Evolutionary conservation across 2,888 invertebrate species (phyloP), one percentile per base, ranked within the genome.

Genomic region (Tenodera sinensis): DNA sequence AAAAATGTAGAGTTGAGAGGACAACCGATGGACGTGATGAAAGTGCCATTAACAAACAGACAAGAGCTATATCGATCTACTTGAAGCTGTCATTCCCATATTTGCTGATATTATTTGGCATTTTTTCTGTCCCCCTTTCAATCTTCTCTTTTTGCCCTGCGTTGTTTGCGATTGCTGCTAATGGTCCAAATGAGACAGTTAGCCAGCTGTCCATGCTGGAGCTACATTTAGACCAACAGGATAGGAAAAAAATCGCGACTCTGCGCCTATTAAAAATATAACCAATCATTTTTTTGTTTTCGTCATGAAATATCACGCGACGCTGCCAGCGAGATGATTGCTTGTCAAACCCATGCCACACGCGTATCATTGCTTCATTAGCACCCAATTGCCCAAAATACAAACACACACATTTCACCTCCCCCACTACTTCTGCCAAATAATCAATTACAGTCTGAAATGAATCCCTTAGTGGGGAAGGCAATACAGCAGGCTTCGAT

Each of bases 351-450:
- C 28, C 86, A 86, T 54, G 81, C 86, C 83, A n/a, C 83, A 54
- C 47, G 88, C 42, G 47, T 83, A 88, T 88, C 88, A 88, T 83
- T 83, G 88, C 83, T 88, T 88, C 88, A 88, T 88, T 88, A 88
- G 88, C 88, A 88, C 88, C 88, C 88, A 88, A 83, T 88, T 83
- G 88, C 83, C 83, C 88, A 88, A 84, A 88, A 86, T 86, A 86
- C 86, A 86, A 85, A 86, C 86, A 86, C 86, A 28, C 54, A 14
- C 86, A 54, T 85, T 85, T 47, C 15, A 85, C 47, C 42, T 27
- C 85, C 28, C 85, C 4, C 25, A 14, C 54, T 3, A 25, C 2
- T 42, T 12, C 84, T 34, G 8, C 34, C 34, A 84, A 84, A 84
- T 47, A 84, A 85, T 85, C 54, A 85, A 27, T 54, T 27, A 25